Evolutionary conservation across 2,888 invertebrate genomes (phyloP), one percentile per base, ranked within the genome.

Genomic region (Elysia crispata): DNA sequence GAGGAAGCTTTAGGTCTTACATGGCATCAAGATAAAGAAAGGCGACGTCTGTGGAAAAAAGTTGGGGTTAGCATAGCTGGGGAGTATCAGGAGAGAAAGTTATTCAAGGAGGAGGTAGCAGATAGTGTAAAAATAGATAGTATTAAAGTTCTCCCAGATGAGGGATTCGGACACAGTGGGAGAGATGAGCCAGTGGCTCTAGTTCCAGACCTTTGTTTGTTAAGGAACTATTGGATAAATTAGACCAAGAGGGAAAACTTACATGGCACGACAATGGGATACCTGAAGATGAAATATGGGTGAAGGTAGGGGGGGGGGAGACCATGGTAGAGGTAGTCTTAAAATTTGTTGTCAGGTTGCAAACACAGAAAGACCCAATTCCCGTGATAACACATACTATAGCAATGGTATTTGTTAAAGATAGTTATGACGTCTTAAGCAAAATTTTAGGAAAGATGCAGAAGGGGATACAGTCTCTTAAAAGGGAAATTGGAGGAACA

Each of bases 261-360:
- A n/a, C n/a, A n/a, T n/a, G n/a, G n/a, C n/a, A n/a, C n/a, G n/a
- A n/a, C n/a, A n/a, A n/a, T n/a, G n/a, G n/a, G n/a, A n/a, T n/a
- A n/a, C n/a, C n/a, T n/a, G n/a, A n/a, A n/a, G n/a, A n/a, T n/a
- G n/a, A n/a, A n/a, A n/a, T n/a, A n/a, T n/a, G n/a, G 62, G 33
- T 31, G 57, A 18, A 60, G 75, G 75, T 31, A 60, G 30, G 62
- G 62, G 23, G 31, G 75, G 75, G 31, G 62, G 60, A 1, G 60
- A 75, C 57, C 64, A 64, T 76, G 76, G 76, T 1, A 64, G 60
- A 28, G 76, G 57, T 6, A 64, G 31, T 25, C 64, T 76, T 15
- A 76, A 76, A 31, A 30, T 76, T 25, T 54, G 31, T 62, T 18
- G 31, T 41, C 76, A 76, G 25, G n/a, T 76, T 20, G 41, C 11